Evolutionary conservation across 2,888 invertebrate species (phyloP), one percentile per base, ranked within the genome.

Genomic region (Macrophya annulata): DNA sequence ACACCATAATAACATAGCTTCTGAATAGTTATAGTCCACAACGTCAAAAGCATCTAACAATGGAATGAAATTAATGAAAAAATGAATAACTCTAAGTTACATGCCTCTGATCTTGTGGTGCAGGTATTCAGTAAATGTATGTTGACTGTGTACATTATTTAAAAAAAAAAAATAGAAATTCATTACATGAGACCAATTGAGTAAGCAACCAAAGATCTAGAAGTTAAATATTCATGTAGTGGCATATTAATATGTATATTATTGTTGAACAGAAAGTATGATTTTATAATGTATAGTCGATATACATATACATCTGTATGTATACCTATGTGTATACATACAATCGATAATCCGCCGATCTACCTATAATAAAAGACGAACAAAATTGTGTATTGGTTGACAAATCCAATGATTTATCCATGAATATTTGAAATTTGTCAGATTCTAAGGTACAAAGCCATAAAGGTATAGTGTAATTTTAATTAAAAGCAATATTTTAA

Each of bases 221-320:
- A 77, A 77, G 17, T 31, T 77, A 51, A 21, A 77, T 25, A n/a
- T 51, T 48, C 45, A 55, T 77, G 37, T 59, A 59, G 55, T n/a
- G 10, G 43, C n/a, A 76, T 51, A 43, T 25, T 25, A 8, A 21
- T 17, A 59, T 62, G 40, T 62, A 81, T 40, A 40, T 40, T 43
- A 68, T 68, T 68, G 31, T 68, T 68, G 55, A 77, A 17, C n/a
- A 51, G 6, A 51, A 55, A 77, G n/a, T 84, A 89, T 89, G 88
- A 89, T 89, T 90, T 90, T 90, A 90, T 90, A 90, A 88, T 87
- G 86, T 87, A 87, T 88, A 85, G 79, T 89, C 86, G 88, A 87
- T 89, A 90, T 90, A 90, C 89, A 91, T 92, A 91, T 91, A 91
- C 90, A 55, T n/a, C n/a, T n/a, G 90, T 90, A 91, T 92, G 91